A percentile compares a stretch with the other conserved stretches of the same genome.
phyloP scores from a whole-genome alignment of 2,888 invertebrate species.

The Papilio protenor region DNA sequence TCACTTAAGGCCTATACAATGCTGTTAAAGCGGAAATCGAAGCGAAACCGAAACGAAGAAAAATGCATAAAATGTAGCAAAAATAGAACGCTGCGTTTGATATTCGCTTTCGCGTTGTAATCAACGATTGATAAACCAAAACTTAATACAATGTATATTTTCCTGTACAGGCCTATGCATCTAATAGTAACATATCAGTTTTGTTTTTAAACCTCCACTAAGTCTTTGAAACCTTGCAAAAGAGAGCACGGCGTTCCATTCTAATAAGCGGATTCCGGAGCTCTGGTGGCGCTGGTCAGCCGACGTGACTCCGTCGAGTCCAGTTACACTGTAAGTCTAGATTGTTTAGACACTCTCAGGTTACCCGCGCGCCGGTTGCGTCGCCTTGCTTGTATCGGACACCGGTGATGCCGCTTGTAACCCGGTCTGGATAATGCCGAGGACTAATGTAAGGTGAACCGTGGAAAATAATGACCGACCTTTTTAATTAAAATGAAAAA shows the following conservation, averaged over 20 bases:
- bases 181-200: background rate
- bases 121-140: background rate
- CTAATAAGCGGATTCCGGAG: conserved; percentile 74
- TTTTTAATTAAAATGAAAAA: background rate
- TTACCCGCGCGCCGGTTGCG: conserved; percentile 59
- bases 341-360: conserved; percentile 67
- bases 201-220: background rate
- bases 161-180: background rate
- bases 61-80: too few species aligned
- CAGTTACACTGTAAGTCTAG: conserved; percentile 76
- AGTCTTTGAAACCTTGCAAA: conserved; percentile 63
- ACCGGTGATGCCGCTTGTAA: conserved; percentile 27
- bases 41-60: too few species aligned
- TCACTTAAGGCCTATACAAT: background rate
- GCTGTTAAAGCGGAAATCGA: background rate
- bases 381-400: conserved; percentile 35
- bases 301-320: conserved; percentile 63
- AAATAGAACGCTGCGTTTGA: background rate
- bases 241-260: conserved; percentile 61
- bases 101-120: background rate
- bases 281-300: conserved; percentile 47
- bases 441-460: conserved; percentile 29
- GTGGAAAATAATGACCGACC: background rate
- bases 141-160: background rate
- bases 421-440: conserved; percentile 29